phyloP scores from a whole-genome alignment of 2,888 invertebrate species.

The Meiosimyza platycephala region DNA sequence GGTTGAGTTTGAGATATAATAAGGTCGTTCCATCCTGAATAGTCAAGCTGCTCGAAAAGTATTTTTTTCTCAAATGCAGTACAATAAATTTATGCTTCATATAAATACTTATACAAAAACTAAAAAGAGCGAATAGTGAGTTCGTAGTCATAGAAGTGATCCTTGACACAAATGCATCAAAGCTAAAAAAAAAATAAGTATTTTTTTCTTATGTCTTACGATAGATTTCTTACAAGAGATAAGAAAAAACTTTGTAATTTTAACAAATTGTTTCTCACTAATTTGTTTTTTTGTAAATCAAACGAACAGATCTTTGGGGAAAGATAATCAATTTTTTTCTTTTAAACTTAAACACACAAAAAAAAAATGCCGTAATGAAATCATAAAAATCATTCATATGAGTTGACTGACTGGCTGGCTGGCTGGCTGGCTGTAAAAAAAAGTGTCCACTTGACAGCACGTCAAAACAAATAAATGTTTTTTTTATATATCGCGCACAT shows the following conservation, averaged over 20 bases:
- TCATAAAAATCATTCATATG: constrained; percentile 19
- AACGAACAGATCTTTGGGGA: constrained; percentile 13
- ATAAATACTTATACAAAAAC: too few species aligned
- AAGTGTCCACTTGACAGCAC: constrained; percentile 33
- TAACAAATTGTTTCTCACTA: constrained; percentile 10
- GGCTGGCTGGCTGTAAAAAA: background rate
- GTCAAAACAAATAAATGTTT: constrained; percentile 25
- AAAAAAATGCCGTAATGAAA: constrained; percentile 6
- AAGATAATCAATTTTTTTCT: constrained; percentile 13
- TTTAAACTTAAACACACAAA: background rate
- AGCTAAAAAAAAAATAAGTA: background rate
- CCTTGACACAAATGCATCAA: constrained; percentile 25
- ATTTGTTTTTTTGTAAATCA: constrained; percentile 8
- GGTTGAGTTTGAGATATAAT: too few species aligned
- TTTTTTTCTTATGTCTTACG: background rate
- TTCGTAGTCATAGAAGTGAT: background rate
- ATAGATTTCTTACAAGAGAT: constrained; percentile 14
- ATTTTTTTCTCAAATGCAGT: too few species aligned
- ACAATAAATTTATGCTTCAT: too few species aligned
- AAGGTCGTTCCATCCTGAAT: too few species aligned
- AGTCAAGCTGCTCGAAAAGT: too few species aligned
- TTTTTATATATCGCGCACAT: background rate
- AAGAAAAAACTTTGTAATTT: background rate
- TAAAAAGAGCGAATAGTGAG: too few species aligned
- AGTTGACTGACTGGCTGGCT: background rate